A percentile compares a stretch with the other conserved stretches of the same genome.
Evolutionary conservation across 1,140 invertebrate species (phyloP).

Genomic region (Microplitis mediator): DNA sequence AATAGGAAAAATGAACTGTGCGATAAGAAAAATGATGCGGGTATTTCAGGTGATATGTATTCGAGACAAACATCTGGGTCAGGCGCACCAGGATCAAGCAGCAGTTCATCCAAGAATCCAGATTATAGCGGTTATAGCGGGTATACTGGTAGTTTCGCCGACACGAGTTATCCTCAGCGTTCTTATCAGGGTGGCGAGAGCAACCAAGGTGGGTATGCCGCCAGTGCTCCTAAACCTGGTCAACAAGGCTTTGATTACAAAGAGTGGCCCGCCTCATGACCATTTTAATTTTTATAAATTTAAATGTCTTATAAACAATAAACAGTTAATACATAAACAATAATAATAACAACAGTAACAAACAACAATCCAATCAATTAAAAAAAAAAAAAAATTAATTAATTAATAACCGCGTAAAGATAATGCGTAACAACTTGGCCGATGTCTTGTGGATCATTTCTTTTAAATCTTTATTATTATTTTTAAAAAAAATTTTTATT

Average conservation of each 20-base stretch:
- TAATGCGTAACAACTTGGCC: no score
- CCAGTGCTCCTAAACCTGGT: constrained; percentile 63
- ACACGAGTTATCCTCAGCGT: constrained; percentile 61
- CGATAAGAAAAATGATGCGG: neutral
- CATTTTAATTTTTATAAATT: constrained; percentile 59
- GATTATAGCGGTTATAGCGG: constrained; percentile 62
- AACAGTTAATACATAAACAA: constrained; percentile 41
- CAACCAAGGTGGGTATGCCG: constrained; percentile 66
- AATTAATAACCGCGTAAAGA: neutral
- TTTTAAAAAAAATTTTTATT: no score
- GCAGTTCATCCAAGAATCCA: constrained; percentile 60
- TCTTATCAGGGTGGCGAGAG: constrained; percentile 61
- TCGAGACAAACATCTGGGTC: constrained; percentile 62
- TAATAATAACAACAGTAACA: constrained; percentile 28
- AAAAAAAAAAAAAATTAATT: constrained; percentile 38
- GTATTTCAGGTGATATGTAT: constrained; percentile 65
- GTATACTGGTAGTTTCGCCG: constrained; percentile 62
- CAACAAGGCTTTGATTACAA: constrained; percentile 68
- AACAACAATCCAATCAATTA: neutral
- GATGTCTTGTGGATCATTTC: neutral
- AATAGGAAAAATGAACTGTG: neutral
- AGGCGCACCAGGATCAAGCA: constrained; percentile 63
- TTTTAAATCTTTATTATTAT: neutral
- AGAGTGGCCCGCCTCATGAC: constrained; percentile 69
- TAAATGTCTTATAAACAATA: constrained; percentile 45